Evolutionary conservation across 2,797 vertebrate species (phyloP), one percentile per base, ranked within the genome.

Genomic region (Nasua narica): DNA sequence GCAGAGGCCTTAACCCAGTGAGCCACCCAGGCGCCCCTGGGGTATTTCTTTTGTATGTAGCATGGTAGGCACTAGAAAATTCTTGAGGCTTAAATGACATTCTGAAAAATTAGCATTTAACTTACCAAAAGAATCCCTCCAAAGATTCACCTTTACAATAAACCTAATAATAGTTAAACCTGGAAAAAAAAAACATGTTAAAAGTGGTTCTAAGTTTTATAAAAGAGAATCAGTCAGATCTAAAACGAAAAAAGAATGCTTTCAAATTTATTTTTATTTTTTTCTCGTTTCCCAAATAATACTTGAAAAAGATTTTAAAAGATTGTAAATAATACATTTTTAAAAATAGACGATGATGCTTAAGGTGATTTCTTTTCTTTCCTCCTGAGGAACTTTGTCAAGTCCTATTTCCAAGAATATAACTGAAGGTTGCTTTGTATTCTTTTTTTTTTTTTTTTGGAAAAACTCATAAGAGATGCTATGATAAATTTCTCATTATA

Each of bases 101-200:
- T 81, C 58, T 95, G 67, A 82, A 95, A 94, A 94, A 85, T 82
- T 88, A 91, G 40, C 72, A 95, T 85, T 69, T 62, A 84, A 62
- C 10, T 94, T 92, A 76, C 5, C 46, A n/a, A 82, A 82, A 94
- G 48, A 83, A 62, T 52, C 76, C 48, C 9, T 52, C 27, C 70
- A 88, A 54, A 90, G 79, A 79, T 43, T 91, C 40, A 88, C 85
- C 16, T 89, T 86, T 87, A 89, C 23, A 82, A n/a, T 37, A 89
- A 95, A 74, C 35, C 78, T 83, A 82, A 74, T 72, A 77, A 76
- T 48, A 86, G 18, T 84, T 70, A 95, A n/a, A n/a, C 40, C 43
- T 37, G 29, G 56, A 50, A 58, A 58, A 56, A 40, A 52, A 92
- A 58, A 79, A 70, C 29, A 54, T 43, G 46, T 35, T 37, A 54